Evolutionary conservation across 2,888 invertebrate species (phyloP).

Genomic region (Rotaria macrura): DNA sequence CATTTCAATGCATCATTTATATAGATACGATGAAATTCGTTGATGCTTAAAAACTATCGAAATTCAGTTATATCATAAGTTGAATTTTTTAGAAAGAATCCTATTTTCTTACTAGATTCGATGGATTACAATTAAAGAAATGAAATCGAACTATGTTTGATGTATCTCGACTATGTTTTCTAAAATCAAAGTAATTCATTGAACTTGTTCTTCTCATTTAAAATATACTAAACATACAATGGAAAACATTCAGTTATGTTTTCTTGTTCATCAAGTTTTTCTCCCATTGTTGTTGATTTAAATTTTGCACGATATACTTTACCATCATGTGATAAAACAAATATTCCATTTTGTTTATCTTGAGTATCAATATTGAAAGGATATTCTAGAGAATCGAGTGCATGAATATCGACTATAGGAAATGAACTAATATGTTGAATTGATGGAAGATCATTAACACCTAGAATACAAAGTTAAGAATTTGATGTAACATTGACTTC

Average conservation of each 20-base stretch:
- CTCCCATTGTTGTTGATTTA: background rate
- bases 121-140: background rate
- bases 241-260: background rate
- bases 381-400: background rate
- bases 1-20: constrained; percentile 12
- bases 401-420: background rate
- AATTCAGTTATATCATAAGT: too few relatives aligned
- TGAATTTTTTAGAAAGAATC: too few relatives aligned
- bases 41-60: background rate
- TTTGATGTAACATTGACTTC: background rate
- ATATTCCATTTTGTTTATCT: background rate
- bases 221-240: background rate
- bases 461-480: background rate
- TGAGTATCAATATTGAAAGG: background rate
- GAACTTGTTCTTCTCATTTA: background rate
- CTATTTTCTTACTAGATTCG: background rate
- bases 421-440: background rate
- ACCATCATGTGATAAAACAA: constrained; percentile 1
- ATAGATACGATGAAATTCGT: background rate
- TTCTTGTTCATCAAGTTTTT: background rate
- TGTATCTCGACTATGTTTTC: background rate
- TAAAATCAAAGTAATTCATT: background rate
- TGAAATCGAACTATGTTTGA: background rate
- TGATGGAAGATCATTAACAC: background rate
- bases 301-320: background rate